Evolutionary conservation across 2,113 vertebrate species (phyloP).

Genomic region (Sphyrna mokarran): DNA sequence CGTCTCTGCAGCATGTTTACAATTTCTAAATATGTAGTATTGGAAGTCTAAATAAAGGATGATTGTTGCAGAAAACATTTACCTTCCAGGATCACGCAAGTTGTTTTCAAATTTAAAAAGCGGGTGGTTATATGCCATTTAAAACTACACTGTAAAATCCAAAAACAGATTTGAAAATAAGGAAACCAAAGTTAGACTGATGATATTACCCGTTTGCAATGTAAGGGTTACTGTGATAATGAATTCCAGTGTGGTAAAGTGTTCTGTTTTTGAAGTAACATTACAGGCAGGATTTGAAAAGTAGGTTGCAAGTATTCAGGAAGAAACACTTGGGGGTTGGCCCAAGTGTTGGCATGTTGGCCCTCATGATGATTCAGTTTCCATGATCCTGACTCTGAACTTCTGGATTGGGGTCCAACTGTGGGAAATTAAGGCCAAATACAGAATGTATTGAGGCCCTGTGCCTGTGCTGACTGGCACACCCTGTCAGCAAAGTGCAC

Average conservation of each 20-base stretch:
- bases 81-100: background rate
- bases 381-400: no score
- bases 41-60: background rate
- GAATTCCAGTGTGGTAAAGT: background rate
- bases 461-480: no score
- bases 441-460: no score
- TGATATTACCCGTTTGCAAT: background rate
- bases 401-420: no score
- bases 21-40: background rate
- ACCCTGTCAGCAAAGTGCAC: no score
- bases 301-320: no score
- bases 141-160: background rate
- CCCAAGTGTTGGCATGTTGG: no score
- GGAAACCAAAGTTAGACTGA: background rate
- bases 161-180: background rate
- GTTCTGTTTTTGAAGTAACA: background rate
- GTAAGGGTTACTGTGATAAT: background rate
- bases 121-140: background rate
- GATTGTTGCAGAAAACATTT: background rate
- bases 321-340: no score
- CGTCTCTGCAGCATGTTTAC: background rate
- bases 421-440: no score
- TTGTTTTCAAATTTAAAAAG: background rate
- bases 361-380: no score
- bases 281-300: background rate